Conservation (phyloP, 2,888 invertebrate genomes). For the Hypselothyrea guttata region DNA sequence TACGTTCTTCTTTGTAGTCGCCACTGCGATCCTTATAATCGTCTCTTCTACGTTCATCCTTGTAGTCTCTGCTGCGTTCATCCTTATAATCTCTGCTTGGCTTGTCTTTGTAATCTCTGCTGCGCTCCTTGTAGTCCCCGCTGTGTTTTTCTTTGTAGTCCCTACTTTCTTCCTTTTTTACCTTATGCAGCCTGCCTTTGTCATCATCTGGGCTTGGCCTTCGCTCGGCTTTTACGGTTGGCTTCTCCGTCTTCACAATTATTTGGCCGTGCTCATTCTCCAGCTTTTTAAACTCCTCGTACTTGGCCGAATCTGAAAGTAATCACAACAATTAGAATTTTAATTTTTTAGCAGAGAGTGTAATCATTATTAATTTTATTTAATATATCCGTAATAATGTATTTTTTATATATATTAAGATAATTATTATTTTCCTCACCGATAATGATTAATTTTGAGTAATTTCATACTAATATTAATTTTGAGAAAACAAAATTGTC, state of each 20-base stretch:
- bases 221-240: conserved; percentile 24
- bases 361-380: too few relatives aligned
- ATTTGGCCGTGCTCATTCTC: conserved; percentile 79
- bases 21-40: conserved; percentile 2
- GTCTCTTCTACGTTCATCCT: conserved; percentile 15
- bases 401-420: too few relatives aligned
- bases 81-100: conserved; percentile 24
- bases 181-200: conserved; percentile 21
- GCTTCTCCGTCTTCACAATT: conserved; percentile 52
- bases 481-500: too few relatives aligned
- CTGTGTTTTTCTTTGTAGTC: conserved; percentile 19
- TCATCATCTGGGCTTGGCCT: conserved; percentile 27
- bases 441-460: too few relatives aligned
- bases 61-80: conserved; percentile 20
- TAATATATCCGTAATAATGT: too few relatives aligned
- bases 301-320: conserved; percentile 86
- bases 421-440: too few relatives aligned
- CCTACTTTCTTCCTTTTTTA: conserved; percentile 39
- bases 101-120: conserved; percentile 19
- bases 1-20: conserved; percentile 3
- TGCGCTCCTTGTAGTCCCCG: conserved; percentile 23
- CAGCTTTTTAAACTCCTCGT: conserved; percentile 87
- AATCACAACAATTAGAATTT: conserved; percentile 10
- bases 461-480: too few relatives aligned
- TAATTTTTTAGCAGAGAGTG: too few relatives aligned